A percentile compares a stretch with the other conserved stretches of the same genome.
Conservation (phyloP, 1,140 invertebrate species). For the Drosophila auraria region DNA sequence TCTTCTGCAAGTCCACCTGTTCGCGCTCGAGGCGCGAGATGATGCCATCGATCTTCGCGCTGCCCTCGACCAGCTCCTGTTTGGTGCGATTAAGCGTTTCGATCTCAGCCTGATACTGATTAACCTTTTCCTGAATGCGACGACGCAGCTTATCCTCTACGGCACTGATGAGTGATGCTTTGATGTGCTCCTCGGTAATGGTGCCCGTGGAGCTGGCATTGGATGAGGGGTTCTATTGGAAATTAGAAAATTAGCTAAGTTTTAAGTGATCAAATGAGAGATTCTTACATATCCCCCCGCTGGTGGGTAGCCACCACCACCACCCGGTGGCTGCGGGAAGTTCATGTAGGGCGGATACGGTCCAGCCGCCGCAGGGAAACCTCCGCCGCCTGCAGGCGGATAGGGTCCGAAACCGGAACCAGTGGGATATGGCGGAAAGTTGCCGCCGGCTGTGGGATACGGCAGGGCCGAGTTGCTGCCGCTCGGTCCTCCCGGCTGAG, state of each 20-base stretch:
- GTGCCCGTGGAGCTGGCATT: slow-evolving; percentile 87
- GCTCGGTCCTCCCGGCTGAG: slow-evolving; percentile 55
- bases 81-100: slow-evolving; percentile 95
- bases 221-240: slow-evolving; percentile 57
- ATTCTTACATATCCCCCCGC: slow-evolving; percentile 73
- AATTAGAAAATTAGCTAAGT: not conserved
- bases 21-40: slow-evolving; percentile 93
- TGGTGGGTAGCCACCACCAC: slow-evolving; percentile 84
- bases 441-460: slow-evolving; percentile 63
- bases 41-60: slow-evolving; percentile 93
- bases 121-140: slow-evolving; percentile 94
- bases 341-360: slow-evolving; percentile 85
- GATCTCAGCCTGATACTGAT: slow-evolving; percentile 95
- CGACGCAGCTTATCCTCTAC: slow-evolving; percentile 97
- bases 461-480: slow-evolving; percentile 61
- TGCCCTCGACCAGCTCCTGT: slow-evolving; percentile 94
- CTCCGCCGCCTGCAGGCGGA: slow-evolving; percentile 43
- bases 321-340: slow-evolving; percentile 81
- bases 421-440: slow-evolving; percentile 77
- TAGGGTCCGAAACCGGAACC: slow-evolving; percentile 71
- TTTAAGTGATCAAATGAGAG: no score
- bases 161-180: slow-evolving; percentile 96
- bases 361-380: slow-evolving; percentile 48
- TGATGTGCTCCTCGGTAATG: slow-evolving; percentile 97
- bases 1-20: slow-evolving; percentile 94